phyloP scores from a whole-genome alignment of 2,113 vertebrate species.

The Pangasianodon gigas region DNA sequence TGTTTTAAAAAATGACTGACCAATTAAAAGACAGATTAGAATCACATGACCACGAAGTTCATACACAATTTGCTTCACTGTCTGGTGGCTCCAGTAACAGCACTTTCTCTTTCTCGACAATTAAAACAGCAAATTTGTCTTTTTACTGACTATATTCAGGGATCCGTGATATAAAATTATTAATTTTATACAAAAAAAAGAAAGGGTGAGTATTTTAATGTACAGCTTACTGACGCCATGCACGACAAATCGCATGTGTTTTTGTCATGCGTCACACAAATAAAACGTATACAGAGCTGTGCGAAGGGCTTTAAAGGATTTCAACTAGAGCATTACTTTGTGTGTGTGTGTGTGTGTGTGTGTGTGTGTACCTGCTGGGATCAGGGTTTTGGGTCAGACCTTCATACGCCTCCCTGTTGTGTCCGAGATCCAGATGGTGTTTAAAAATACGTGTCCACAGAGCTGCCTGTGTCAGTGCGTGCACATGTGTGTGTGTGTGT shows the following conservation, averaged over 20 bases:
- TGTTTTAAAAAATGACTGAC: not conserved
- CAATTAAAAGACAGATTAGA: not conserved
- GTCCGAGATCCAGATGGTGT: constrained; percentile 92
- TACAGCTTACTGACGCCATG: not conserved
- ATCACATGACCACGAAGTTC: not conserved
- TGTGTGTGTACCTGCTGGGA: constrained; percentile 80
- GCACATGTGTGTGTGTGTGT: constrained; percentile 56
- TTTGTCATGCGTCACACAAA: no score
- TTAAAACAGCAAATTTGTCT: not conserved
- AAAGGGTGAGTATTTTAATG: not conserved
- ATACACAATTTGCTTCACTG: no score
- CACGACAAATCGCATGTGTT: no score
- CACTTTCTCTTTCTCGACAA: not conserved
- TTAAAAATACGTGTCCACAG: constrained; percentile 95
- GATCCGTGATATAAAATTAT: not conserved
- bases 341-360: constrained; percentile 2
- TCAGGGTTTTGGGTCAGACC: constrained; percentile 93
- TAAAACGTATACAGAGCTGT: no score
- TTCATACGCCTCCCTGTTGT: constrained; percentile 90
- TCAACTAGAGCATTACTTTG: not conserved
- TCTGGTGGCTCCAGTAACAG: no score
- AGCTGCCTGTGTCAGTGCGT: constrained; percentile 77
- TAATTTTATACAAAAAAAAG: not conserved
- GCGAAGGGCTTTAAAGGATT: not conserved
- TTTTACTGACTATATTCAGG: not conserved